Conservation (phyloP, 2,888 invertebrate genomes). For the Diadromus collaris region DNA sequence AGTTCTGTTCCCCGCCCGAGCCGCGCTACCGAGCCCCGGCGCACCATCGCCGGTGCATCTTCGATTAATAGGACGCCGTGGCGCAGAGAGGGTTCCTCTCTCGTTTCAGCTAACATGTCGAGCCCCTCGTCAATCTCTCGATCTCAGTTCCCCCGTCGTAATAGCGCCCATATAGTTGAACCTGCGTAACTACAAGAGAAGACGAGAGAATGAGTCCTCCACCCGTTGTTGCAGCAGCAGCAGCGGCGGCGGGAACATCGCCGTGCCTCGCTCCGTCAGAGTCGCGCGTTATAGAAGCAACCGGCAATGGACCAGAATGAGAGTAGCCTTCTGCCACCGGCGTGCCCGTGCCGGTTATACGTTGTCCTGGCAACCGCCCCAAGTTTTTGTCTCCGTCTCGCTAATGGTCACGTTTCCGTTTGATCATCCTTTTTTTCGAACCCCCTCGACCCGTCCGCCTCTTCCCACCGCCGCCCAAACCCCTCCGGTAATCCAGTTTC, state of each 20-base stretch:
- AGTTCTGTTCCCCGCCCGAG: constrained; percentile 44
- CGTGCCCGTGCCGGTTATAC: constrained; percentile 13
- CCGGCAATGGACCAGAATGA: constrained; percentile 39
- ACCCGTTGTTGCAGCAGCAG: constrained; percentile 56
- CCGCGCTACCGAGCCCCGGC: constrained; percentile 47
- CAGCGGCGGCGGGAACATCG: constrained; percentile 44
- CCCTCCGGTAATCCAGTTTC: constrained; percentile 63
- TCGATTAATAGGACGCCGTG: constrained; percentile 60
- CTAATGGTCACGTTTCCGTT: constrained; percentile 67
- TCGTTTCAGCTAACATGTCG: constrained; percentile 62
- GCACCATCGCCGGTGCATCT: constrained; percentile 53
- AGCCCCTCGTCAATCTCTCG: constrained; percentile 64
- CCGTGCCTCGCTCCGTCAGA: constrained; percentile 32
- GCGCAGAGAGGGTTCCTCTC: constrained; percentile 48
- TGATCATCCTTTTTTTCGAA: constrained; percentile 57
- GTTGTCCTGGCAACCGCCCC: constrained; percentile 62
- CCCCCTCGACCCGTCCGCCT: constrained; percentile 20
- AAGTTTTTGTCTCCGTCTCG: constrained; percentile 64
- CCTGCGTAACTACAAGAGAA: constrained; percentile 59
- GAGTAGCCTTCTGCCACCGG: constrained; percentile 43
- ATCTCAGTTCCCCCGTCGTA: constrained; percentile 56
- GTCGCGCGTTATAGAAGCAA: constrained; percentile 51
- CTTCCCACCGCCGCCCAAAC: constrained; percentile 2
- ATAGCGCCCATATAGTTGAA: constrained; percentile 61
- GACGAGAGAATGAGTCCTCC: constrained; percentile 57